A percentile compares a stretch with the other conserved stretches of the same genome.
Evolutionary conservation across 2,113 vertebrate genomes (phyloP).

Genomic region (Trogon surrucura): DNA sequence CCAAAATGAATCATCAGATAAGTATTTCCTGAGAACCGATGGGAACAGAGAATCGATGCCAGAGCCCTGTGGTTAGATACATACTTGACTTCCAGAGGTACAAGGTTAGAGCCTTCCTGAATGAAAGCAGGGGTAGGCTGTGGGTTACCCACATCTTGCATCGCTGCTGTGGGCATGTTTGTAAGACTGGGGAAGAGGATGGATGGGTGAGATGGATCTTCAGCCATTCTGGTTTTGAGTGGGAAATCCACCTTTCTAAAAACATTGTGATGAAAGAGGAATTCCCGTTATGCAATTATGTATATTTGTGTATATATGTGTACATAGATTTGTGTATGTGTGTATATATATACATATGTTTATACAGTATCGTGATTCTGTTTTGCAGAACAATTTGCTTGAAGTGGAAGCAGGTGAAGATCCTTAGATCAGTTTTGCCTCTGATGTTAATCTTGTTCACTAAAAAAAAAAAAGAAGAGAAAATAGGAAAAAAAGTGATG

Average conservation of each 20-base stretch:
- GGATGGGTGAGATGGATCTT: not conserved
- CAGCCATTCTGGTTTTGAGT: not conserved
- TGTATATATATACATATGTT: not conserved
- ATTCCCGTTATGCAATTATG: not conserved
- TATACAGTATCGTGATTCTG: not conserved
- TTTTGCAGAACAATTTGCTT: conserved; percentile 7
- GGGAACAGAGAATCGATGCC: not conserved
- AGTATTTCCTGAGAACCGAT: not conserved
- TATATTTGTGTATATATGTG: not conserved
- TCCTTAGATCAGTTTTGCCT: not conserved
- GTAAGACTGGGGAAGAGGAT: not conserved
- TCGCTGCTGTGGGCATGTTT: not conserved
- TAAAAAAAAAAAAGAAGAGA: not conserved
- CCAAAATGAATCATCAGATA: not conserved
- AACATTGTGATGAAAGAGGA: not conserved
- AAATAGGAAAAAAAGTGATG: not conserved
- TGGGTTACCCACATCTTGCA: not conserved
- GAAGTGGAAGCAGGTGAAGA: conserved; percentile 33
- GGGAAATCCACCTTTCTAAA: not conserved
- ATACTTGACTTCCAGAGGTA: not conserved
- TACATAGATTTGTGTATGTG: not conserved
- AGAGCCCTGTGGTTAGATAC: not conserved
- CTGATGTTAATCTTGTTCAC: not conserved
- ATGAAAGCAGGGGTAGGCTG: not conserved
- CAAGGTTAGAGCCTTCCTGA: not conserved